Conservation (phyloP, 2,797 vertebrate genomes). For the Eutrigla gurnardus region DNA sequence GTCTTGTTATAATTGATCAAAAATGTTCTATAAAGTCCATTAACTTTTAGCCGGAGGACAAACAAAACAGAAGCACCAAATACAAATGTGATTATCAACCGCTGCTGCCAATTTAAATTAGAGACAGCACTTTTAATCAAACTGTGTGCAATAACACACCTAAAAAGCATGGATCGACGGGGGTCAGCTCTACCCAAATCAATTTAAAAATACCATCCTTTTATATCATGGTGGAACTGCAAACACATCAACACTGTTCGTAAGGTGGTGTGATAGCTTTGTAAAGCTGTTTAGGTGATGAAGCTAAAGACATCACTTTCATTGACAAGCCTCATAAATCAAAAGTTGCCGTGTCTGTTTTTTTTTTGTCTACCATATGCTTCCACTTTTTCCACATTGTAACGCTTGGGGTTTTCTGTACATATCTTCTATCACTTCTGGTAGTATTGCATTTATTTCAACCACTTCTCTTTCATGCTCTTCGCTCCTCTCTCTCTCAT, state of each 20-base stretch:
- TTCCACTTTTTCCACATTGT: slow-evolving; percentile 6
- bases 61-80: slow-evolving; percentile 61
- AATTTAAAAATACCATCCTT: slow-evolving; percentile 42
- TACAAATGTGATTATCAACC: slow-evolving; percentile 72
- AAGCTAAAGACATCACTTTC: slow-evolving; percentile 55
- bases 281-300: slow-evolving; percentile 41
- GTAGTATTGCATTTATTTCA: slow-evolving; percentile 16
- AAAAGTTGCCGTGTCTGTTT: slow-evolving; percentile 41
- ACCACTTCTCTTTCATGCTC: slow-evolving; percentile 37
- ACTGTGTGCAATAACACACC: slow-evolving; percentile 52
- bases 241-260: slow-evolving; percentile 38
- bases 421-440: slow-evolving; percentile 12
- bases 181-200: slow-evolving; percentile 35
- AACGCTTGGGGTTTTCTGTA: not conserved
- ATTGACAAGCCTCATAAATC: slow-evolving; percentile 65
- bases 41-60: slow-evolving; percentile 74
- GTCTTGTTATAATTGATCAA: slow-evolving; percentile 79
- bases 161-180: slow-evolving; percentile 50
- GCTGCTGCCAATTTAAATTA: slow-evolving; percentile 75
- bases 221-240: slow-evolving; percentile 8
- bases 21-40: slow-evolving; percentile 74
- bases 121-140: slow-evolving; percentile 70
- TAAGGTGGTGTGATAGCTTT: slow-evolving; percentile 38
- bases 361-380: slow-evolving; percentile 47
- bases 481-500: slow-evolving; percentile 40